A percentile compares a stretch with the other conserved stretches of the same genome.
phyloP scores from a whole-genome alignment of 1,140 invertebrate genomes.

The Ceratosolen fusciceps region DNA sequence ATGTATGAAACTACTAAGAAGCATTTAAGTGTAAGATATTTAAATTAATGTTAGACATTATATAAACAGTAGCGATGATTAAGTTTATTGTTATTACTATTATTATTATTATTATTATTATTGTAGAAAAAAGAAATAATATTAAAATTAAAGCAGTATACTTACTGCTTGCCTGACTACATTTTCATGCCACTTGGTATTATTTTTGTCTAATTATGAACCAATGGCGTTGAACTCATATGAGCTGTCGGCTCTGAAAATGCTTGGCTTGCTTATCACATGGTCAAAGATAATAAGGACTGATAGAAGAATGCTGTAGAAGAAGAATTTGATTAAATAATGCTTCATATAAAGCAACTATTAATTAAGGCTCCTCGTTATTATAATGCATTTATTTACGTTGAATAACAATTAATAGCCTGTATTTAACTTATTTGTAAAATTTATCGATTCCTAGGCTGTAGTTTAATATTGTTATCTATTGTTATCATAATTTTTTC shows the following conservation, averaged over 20 bases:
- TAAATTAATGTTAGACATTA: no score
- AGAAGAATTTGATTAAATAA: neutral
- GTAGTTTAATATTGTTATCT: neutral
- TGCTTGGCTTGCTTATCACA: neutral
- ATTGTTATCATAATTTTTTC: neutral
- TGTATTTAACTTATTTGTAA: neutral
- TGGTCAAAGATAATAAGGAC: neutral
- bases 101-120: no score
- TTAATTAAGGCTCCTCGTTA: constrained; percentile 1
- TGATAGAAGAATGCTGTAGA: neutral
- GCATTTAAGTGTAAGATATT: no score
- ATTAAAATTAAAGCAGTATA: no score
- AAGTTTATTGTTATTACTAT: no score
- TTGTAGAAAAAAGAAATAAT: no score
- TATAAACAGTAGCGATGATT: no score
- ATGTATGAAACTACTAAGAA: no score
- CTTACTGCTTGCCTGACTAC: no score
- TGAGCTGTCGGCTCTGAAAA: neutral
- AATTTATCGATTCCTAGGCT: neutral
- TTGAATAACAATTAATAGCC: neutral
- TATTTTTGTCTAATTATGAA: no score
- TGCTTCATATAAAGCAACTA: neutral
- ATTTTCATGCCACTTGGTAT: no score
- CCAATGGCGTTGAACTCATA: no score
- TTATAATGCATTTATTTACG: neutral